phyloP scores from a whole-genome alignment of 2,888 invertebrate species.

The Melolontha melolontha region DNA sequence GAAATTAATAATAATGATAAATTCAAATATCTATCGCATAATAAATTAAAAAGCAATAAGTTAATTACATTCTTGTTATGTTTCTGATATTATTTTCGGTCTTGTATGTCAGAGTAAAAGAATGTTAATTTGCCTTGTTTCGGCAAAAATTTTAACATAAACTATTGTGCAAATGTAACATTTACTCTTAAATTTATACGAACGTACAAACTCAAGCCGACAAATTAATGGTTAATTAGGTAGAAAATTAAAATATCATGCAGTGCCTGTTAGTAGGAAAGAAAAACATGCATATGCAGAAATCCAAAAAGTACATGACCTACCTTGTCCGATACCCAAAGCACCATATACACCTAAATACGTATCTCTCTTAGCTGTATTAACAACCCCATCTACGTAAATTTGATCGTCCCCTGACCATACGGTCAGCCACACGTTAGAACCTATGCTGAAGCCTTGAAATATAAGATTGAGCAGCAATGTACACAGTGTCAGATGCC shows the following conservation, averaged over 20 bases:
- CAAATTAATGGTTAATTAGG: conserved; percentile 15
- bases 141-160: no score
- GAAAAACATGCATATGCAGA: conserved; percentile 14
- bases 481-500: conserved; percentile 78
- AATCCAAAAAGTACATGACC: conserved; percentile 58
- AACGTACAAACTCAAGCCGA: no score
- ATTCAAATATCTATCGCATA: no score
- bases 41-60: no score
- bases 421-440: conserved; percentile 86
- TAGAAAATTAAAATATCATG: conserved; percentile 27
- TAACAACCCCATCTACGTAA: conserved; percentile 69
- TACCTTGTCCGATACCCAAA: conserved; percentile 91
- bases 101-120: no score
- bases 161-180: no score
- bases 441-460: conserved; percentile 88
- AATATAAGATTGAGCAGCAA: conserved; percentile 83
- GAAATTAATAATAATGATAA: no score
- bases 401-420: conserved; percentile 84
- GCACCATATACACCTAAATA: conserved; percentile 92
- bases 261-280: conserved; percentile 18
- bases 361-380: conserved; percentile 75
- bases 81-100: no score
- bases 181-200: no score
- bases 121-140: no score
- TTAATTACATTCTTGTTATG: no score